Conservation (phyloP, 2,113 vertebrate genomes). For the Paedocypris sp. region DNA sequence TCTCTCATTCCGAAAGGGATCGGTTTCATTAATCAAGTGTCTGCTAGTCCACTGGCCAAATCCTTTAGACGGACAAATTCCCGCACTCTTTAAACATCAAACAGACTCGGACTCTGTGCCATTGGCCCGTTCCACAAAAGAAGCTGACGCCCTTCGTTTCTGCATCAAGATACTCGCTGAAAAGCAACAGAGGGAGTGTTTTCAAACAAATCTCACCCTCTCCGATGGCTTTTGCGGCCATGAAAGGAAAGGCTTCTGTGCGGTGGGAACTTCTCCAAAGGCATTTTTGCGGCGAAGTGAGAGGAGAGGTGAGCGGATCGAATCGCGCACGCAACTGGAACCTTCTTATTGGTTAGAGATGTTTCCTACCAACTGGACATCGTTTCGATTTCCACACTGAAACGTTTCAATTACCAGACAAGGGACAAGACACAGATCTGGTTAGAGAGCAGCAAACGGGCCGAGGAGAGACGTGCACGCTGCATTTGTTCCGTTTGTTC, state of each 20-base stretch:
- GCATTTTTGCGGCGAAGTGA: slow-evolving; percentile 16
- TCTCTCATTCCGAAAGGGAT: slow-evolving; percentile 42
- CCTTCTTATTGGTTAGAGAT: slow-evolving; percentile 34
- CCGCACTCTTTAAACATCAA: slow-evolving; percentile 16
- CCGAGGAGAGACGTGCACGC: slow-evolving; percentile 29
- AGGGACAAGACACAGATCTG: slow-evolving; percentile 38
- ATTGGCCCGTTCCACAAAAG: background rate
- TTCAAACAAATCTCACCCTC: slow-evolving; percentile 56
- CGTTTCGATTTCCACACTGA: slow-evolving; percentile 36
- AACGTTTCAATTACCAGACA: slow-evolving; percentile 44
- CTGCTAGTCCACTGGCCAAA: slow-evolving; percentile 31
- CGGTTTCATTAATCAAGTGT: slow-evolving; percentile 50
- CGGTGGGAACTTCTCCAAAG: slow-evolving; percentile 7
- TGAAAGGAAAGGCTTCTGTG: slow-evolving; percentile 40
- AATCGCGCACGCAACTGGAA: slow-evolving; percentile 27
- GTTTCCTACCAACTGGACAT: slow-evolving; percentile 14
- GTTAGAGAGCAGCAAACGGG: slow-evolving; percentile 36
- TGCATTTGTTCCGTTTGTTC: slow-evolving; percentile 29
- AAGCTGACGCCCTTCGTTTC: slow-evolving; percentile 12
- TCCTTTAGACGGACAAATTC: slow-evolving; percentile 11
- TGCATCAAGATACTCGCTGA: slow-evolving; percentile 22
- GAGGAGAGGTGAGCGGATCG: background rate
- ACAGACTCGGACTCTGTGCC: background rate
- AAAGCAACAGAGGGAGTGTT: slow-evolving; percentile 38
- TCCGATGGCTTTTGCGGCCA: slow-evolving; percentile 42